Conservation (phyloP, 2,888 invertebrate species). For the Acanthopleura granulata region DNA sequence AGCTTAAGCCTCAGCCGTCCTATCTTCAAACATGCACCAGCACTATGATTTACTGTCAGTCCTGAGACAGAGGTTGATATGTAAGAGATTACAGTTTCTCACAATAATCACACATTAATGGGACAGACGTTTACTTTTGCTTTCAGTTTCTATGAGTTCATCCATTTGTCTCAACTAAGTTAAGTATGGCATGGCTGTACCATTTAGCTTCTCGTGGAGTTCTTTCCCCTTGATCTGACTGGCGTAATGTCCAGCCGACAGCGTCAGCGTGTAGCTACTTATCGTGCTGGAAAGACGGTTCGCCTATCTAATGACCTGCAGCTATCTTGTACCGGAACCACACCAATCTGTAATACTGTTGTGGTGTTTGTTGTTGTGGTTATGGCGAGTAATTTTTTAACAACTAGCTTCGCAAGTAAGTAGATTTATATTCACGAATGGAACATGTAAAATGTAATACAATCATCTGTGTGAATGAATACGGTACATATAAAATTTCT, state of each 20-base stretch:
- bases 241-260: background rate
- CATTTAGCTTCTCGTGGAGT: background rate
- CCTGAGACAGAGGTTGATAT: background rate
- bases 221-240: conserved; percentile 1
- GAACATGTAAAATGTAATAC: no score
- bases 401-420: background rate
- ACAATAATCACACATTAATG: background rate
- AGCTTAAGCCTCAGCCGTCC: no score
- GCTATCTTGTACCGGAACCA: background rate
- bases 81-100: background rate
- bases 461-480: no score
- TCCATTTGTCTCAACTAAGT: background rate
- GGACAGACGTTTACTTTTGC: background rate
- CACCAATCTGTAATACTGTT: background rate
- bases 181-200: background rate
- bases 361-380: background rate
- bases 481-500: no score
- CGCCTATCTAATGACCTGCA: background rate
- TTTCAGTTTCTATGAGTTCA: background rate
- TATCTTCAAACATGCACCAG: no score
- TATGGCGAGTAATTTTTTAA: background rate
- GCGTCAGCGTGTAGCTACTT: background rate
- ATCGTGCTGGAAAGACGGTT: background rate
- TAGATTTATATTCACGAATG: no score
- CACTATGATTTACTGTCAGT: background rate